These are phyloP conservation scores for Girardinichthys multiradiatus DNA, from an alignment of 2,113 vertebrate genomes.

Conservation along the genomic window DNA sequence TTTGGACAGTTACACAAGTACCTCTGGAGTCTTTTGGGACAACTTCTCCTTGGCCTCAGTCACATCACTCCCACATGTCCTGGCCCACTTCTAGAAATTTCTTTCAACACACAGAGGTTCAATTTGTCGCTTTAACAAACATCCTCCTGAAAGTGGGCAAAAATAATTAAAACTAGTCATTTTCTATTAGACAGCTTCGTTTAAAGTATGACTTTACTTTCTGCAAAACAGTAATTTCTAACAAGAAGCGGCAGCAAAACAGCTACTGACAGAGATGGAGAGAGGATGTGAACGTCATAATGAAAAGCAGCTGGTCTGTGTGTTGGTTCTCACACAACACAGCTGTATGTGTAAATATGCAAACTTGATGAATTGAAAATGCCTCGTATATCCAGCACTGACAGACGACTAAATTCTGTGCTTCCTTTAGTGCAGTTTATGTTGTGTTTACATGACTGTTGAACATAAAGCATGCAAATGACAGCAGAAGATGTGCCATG, in stretches of 20 bases:
- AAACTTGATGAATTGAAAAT: conserved; percentile 34
- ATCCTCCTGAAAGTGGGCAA: background rate
- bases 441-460: background rate
- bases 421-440: background rate
- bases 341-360: conserved; percentile 18
- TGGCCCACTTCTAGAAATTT: conserved; percentile 42
- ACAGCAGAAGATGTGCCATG: background rate
- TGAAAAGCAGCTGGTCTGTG: conserved; percentile 4
- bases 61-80: conserved; percentile 20
- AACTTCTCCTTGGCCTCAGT: conserved; percentile 29
- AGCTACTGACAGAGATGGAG: conserved; percentile 2
- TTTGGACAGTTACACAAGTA: conserved; percentile 1
- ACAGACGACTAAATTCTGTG: background rate
- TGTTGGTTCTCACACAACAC: background rate
- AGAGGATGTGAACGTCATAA: conserved; percentile 11
- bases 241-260: background rate
- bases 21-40: conserved; percentile 56
- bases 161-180: background rate
- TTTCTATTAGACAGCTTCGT: background rate
- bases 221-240: conserved; percentile 6
- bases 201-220: background rate
- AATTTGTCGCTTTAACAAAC: background rate
- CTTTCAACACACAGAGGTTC: conserved; percentile 8
- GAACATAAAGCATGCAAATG: background rate
- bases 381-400: conserved; percentile 1